These are phyloP conservation scores for Cherax destructor DNA, from an alignment of 1,140 invertebrate genomes.

Conservation along the genomic window DNA sequence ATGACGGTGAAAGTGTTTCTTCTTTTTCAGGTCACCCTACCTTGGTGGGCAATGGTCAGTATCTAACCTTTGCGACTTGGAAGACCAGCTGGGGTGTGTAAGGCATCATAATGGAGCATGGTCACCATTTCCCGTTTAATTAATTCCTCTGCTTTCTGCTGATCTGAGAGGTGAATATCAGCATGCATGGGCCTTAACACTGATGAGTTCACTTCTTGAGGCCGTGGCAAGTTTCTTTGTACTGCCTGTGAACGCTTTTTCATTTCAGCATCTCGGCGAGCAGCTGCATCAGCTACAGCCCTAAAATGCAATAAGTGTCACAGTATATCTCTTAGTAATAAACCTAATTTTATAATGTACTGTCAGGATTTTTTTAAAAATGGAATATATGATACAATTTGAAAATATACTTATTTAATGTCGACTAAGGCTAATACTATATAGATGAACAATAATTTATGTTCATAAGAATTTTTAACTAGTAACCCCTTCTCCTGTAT, in stretches of 20 bases:
- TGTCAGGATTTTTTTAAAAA: no score
- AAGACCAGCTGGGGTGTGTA: constrained; percentile 75
- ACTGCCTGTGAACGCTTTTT: constrained; percentile 90
- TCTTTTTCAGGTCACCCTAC: no score
- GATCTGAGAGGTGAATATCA: constrained; percentile 86
- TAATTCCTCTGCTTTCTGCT: constrained; percentile 92
- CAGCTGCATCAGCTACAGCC: constrained; percentile 73
- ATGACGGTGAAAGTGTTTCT: no score
- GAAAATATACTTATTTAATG: no score
- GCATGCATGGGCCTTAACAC: constrained; percentile 85
- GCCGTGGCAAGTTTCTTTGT: constrained; percentile 91
- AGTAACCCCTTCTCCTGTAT: no score
- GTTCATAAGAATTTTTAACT: no score
- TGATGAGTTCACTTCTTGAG: constrained; percentile 88
- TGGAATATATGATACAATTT: no score
- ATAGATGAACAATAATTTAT: no score
- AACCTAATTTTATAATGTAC: no score
- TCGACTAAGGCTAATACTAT: no score
- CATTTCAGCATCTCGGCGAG: constrained; percentile 80
- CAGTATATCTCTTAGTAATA: no score
- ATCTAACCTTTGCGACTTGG: constrained; percentile 34
- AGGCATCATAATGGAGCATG: constrained; percentile 93
- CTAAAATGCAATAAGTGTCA: constrained; percentile 7
- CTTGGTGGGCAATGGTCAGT: no score
- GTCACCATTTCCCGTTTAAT: constrained; percentile 98